Evolutionary conservation across 2,113 vertebrate species (phyloP).

Genomic region (Setophaga petechia): DNA sequence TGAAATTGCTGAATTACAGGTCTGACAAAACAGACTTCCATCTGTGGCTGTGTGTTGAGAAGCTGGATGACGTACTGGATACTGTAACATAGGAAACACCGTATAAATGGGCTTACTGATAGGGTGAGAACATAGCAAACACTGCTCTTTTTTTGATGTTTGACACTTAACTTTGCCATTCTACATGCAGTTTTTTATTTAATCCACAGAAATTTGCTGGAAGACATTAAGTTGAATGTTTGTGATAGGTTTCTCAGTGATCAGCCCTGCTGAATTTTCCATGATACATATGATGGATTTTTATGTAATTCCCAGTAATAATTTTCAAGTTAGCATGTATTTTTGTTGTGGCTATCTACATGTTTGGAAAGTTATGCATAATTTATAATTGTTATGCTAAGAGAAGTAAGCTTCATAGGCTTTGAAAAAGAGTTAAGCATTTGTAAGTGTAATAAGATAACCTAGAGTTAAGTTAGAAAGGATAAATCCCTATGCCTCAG

Average conservation of each 20-base stretch:
- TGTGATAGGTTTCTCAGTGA: not conserved
- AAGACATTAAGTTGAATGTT: not conserved
- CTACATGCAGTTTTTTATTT: not conserved
- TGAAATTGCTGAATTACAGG: not conserved
- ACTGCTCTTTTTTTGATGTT: not conserved
- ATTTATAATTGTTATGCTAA: not conserved
- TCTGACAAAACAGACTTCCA: not conserved
- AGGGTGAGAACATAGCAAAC: not conserved
- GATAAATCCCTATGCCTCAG: slow-evolving; percentile 27
- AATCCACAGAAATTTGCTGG: not conserved
- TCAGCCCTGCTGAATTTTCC: not conserved
- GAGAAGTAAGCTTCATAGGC: not conserved
- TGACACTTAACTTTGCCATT: not conserved
- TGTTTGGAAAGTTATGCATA: not conserved
- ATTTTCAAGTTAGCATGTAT: not conserved
- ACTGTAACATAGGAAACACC: not conserved
- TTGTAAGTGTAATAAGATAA: slow-evolving; percentile 27
- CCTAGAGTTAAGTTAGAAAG: slow-evolving; percentile 17
- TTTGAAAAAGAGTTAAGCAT: slow-evolving; percentile 31
- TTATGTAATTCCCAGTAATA: not conserved
- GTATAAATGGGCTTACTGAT: not conserved
- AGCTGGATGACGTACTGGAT: not conserved
- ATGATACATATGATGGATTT: not conserved
- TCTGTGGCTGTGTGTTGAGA: slow-evolving; percentile 20
- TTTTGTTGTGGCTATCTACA: not conserved